A percentile compares a stretch with the other conserved stretches of the same genome.
These are phyloP conservation scores for Cactoblastis cactorum DNA, from an alignment of 2,888 invertebrate species.

Conservation along the genomic window DNA sequence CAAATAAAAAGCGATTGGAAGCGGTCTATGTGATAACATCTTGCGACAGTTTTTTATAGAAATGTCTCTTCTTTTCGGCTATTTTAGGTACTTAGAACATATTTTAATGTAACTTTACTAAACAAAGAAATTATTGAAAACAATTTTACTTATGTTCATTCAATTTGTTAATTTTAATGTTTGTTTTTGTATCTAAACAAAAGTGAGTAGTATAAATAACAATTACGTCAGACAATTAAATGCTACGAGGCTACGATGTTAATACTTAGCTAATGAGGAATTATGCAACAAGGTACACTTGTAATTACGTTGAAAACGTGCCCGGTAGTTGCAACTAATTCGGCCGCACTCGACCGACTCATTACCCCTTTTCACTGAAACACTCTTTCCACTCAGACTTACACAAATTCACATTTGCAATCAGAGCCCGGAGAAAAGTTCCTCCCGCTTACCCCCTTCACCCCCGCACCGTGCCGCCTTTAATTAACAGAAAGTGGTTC, in stretches of 20 bases:
- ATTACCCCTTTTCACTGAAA: constrained; percentile 76
- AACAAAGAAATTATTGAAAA: too few relatives aligned
- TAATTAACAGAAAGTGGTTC: constrained; percentile 95
- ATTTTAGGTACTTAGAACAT: too few relatives aligned
- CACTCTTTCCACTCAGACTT: constrained; percentile 76
- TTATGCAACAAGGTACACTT: constrained; percentile 14
- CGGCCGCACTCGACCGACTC: constrained; percentile 68
- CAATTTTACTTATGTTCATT: too few relatives aligned
- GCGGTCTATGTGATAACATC: too few relatives aligned
- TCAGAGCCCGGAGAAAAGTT: constrained; percentile 77
- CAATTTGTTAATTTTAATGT: too few relatives aligned
- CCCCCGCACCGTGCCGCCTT: constrained; percentile 81
- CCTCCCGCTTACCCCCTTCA: constrained; percentile 38
- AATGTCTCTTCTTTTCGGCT: too few relatives aligned
- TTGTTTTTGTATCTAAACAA: too few relatives aligned
- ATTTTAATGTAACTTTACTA: too few relatives aligned
- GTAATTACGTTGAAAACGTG: constrained; percentile 38
- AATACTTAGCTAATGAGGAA: not conserved
- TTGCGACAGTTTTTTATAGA: too few relatives aligned
- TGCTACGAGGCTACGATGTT: not conserved
- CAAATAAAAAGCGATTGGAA: too few relatives aligned
- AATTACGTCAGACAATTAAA: constrained; percentile 4
- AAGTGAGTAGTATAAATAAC: constrained; percentile 23
- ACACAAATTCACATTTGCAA: constrained; percentile 80
- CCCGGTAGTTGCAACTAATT: constrained; percentile 63